Conservation (phyloP, 1,140 invertebrate genomes). For the Drosophila kurseongensis region DNA sequence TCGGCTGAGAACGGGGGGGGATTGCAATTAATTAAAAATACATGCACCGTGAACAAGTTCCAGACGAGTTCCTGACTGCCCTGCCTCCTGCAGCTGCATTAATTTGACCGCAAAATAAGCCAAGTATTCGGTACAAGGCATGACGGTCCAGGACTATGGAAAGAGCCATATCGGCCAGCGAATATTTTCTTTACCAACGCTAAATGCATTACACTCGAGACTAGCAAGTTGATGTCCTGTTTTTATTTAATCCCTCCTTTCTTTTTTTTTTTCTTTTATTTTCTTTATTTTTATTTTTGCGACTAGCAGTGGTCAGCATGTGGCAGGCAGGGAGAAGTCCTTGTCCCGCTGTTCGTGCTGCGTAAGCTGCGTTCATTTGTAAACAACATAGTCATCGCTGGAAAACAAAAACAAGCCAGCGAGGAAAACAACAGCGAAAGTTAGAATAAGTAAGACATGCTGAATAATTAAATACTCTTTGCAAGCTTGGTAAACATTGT, state of each 20-base stretch:
- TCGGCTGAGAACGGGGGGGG: constrained; percentile 12
- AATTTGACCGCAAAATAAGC: constrained; percentile 70
- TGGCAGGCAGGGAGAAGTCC: constrained; percentile 29
- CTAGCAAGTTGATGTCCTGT: constrained; percentile 19
- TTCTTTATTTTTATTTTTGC: constrained; percentile 4
- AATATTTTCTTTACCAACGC: constrained; percentile 47
- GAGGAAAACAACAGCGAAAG: constrained; percentile 20
- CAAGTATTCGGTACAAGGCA: constrained; percentile 38
- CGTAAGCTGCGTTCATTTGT: constrained; percentile 57
- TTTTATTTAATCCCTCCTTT: background rate
- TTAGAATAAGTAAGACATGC: background rate
- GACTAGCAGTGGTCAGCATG: constrained; percentile 36
- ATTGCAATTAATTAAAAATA: constrained; percentile 81
- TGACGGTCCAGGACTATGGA: constrained; percentile 2
- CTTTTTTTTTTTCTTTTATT: constrained; percentile 2
- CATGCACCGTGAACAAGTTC: constrained; percentile 69
- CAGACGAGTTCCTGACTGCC: constrained; percentile 50
- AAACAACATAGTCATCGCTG: constrained; percentile 47
- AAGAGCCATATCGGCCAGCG: constrained; percentile 13
- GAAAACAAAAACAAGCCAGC: constrained; percentile 55
- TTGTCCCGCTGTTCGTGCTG: constrained; percentile 26
- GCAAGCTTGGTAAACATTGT: background rate
- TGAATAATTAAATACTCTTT: constrained; percentile 1
- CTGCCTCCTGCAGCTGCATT: constrained; percentile 37
- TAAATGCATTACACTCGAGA: constrained; percentile 67